Base-by-base conservation (phyloP, 2,113 vertebrate species). In the Sebastes fasciatus region DNA sequence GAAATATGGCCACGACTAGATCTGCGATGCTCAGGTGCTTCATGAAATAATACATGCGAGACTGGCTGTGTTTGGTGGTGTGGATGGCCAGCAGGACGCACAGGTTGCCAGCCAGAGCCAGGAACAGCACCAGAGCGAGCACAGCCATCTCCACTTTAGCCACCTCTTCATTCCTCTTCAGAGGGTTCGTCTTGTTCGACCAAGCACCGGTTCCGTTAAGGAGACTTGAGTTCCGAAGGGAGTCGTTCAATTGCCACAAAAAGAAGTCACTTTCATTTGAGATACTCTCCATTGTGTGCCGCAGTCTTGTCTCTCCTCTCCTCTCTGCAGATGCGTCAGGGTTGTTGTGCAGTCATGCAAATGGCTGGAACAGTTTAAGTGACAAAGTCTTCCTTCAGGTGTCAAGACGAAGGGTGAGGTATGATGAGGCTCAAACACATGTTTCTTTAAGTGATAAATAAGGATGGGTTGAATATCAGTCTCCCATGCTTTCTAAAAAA, bases 31-130 rank as follows among this genome's bases (percentile, higher is more conserved):
- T 99, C 67, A 99, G 91, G 92, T 99, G 98, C 93, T 99, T 99
- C 97, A 99, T 99, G 94, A 99, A 99, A 94, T 97, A 99, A 83
- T 99, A 98, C 97, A 99, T 98, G 85, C 98, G 97, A 19, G 98
- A 99, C 84, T 97, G 96, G 83, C 97, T 97, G 94, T 97, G 98
- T 72, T 97, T 97, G 90, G 97, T 96, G 74, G 96, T 97, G 94
- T 95, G 97, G 94, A 99, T 96, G 52, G 97, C 98, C 88, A 98
- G 93, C 69, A 99, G 95, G 86, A 99, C 98, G 60, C 98, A 99
- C 85, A 97, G 91, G 92, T 99, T 99, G 68, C 98, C 98, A 0
- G 94, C 95, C 80, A 99, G 95, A 14, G 97, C 98, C 21, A 99
- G 94, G 79, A 98, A 92, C 13, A 99, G 95, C 73, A 99, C 96